These are phyloP conservation scores for Phymorhynchus buccinoides DNA, from an alignment of 1,140 invertebrate genomes.

Conservation along the genomic window DNA sequence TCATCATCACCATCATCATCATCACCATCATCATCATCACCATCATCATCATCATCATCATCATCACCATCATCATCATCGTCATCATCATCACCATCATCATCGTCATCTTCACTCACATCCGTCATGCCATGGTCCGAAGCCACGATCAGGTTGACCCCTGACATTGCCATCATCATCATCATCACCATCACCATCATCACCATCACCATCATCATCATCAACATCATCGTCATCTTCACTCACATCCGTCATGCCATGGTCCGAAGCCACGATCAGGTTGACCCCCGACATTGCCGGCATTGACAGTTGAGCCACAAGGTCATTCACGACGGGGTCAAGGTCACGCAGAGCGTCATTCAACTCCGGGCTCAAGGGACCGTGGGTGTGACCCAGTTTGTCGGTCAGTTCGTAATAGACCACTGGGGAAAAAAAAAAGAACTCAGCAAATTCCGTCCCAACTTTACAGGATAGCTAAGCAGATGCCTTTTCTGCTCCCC, in stretches of 20 bases:
- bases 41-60: too few species aligned
- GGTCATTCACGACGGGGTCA: slow-evolving; percentile 4
- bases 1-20: too few species aligned
- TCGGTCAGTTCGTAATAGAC: slow-evolving; percentile 10
- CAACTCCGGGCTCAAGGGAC: not conserved
- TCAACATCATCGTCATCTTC: too few species aligned
- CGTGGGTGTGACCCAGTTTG: not conserved
- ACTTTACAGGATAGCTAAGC: too few species aligned
- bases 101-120: too few species aligned
- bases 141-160: not conserved
- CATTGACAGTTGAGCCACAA: not conserved
- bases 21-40: too few species aligned
- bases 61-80: too few species aligned
- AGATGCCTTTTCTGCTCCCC: too few species aligned
- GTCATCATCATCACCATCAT: too few species aligned
- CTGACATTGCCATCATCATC: not conserved
- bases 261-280: not conserved
- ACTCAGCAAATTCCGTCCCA: too few species aligned
- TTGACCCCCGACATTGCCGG: not conserved
- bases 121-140: slow-evolving; percentile 11
- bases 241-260: not conserved
- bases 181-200: too few species aligned
- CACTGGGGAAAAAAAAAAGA: not conserved
- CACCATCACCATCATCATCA: too few species aligned
- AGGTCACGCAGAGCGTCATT: not conserved